Base-by-base conservation (phyloP, 2,113 vertebrate species). In the Hippocampus comes region DNA sequence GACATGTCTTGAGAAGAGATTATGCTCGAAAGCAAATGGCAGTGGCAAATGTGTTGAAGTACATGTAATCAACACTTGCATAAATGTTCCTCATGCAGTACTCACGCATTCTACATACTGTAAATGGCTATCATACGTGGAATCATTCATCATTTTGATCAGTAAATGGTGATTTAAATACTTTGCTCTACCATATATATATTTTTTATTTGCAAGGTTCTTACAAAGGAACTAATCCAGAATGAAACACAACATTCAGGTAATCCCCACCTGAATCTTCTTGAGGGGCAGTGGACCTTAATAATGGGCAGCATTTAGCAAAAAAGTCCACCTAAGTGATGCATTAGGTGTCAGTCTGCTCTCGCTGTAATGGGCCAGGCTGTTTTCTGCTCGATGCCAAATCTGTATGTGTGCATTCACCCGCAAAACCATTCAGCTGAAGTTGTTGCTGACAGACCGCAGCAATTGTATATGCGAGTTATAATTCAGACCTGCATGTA, bases 331-430 rank as follows among this genome's bases (percentile, higher is more conserved):
- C 68, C 34, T 61, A 71, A 84, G 74, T 73, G 72, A 81, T 70
- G 63, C 78, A 81, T 75, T 77, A 61, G 65, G 57, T 75, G 77
- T 74, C 82, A 78, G 74, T 73, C 67, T 80, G 69, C 76, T 75
- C 48, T 68, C 53, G 27, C 73, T 73, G 65, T 83, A 80, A 84
- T 80, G 71, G 65, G 34, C 78, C 20, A 34, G 59, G 74, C 73
- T 79, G 72, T 80, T 84, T 82, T 77, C 81, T 75, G 76, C 63
- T 78, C 63, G 64, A 73, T 70, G 72, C 74, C 74, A 78, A 41
- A 67, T 73, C 72, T 68, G 38, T 80, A 75, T 76, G 72, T 42
- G 74, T 46, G 71, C 67, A 72, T 77, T 82, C 63, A 77, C 46
- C 72, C 61, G 10, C 63, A 70, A 73, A 63, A 59, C 43, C 43